Percentiles rank a stretch among this genome's conserved stretches.
Conservation (phyloP, 2,888 invertebrate genomes). For the Drosophila suboccidentalis region DNA sequence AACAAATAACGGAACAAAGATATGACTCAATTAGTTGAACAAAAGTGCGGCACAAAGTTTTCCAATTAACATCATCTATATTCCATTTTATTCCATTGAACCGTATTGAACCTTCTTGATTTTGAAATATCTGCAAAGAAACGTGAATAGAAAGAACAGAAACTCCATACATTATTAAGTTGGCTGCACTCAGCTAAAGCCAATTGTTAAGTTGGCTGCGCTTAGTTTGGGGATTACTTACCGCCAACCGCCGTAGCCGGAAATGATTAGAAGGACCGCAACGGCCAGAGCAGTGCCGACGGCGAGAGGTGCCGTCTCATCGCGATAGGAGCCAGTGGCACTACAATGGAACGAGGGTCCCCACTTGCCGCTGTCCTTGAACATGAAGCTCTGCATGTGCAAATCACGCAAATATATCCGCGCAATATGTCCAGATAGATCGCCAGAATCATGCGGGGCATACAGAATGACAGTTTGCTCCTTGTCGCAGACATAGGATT, state of each 20-base stretch:
- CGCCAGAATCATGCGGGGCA: constrained; percentile 86
- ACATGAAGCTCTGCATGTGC: constrained; percentile 95
- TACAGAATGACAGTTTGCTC: constrained; percentile 89
- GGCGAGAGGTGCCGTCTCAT: constrained; percentile 94
- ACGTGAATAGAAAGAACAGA: no score
- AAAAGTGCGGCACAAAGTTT: constrained; percentile 28
- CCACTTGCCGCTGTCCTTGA: constrained; percentile 90
- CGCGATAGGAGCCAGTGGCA: constrained; percentile 88
- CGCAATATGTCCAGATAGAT: constrained; percentile 87
- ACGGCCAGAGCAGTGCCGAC: constrained; percentile 94
- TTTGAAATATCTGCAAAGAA: constrained; percentile 90
- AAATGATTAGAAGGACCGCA: constrained; percentile 92
- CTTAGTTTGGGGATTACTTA: constrained; percentile 48
- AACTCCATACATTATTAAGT: background rate
- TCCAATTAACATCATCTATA: background rate
- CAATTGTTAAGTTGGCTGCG: background rate
- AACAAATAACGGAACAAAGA: constrained; percentile 60
- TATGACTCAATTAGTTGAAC: constrained; percentile 53
- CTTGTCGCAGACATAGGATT: constrained; percentile 91
- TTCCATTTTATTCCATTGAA: constrained; percentile 91
- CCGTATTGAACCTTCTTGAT: constrained; percentile 96
- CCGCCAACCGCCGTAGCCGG: constrained; percentile 91
- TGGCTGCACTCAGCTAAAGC: background rate
- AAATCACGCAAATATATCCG: constrained; percentile 89
- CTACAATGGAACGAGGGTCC: constrained; percentile 86